Evolutionary conservation across 2,797 vertebrate species (phyloP).

Genomic region (Hylomyscus alleni): DNA sequence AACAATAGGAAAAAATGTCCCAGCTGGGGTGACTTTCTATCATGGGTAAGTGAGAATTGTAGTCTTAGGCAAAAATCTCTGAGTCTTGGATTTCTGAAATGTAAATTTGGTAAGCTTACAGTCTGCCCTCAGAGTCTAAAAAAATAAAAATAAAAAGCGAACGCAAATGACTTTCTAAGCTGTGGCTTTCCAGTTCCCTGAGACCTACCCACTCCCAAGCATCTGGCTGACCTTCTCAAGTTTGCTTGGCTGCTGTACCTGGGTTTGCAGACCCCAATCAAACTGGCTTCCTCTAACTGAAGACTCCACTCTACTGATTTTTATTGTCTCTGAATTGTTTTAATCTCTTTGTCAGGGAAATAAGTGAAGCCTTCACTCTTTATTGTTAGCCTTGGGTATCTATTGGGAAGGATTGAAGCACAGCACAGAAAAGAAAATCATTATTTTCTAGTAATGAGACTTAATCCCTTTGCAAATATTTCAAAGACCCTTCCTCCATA

Average conservation of each 20-base stretch:
- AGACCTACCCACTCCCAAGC: background rate
- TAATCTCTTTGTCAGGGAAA: constrained; percentile 44
- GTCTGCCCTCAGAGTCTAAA: background rate
- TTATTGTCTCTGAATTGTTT: constrained; percentile 16
- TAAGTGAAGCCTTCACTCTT: constrained; percentile 43
- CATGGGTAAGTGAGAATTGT: background rate
- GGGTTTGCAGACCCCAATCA: background rate
- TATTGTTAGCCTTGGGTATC: constrained; percentile 17
- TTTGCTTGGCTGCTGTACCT: background rate
- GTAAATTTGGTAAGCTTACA: background rate
- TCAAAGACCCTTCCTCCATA: constrained; percentile 27
- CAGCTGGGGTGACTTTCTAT: background rate
- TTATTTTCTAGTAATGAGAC: constrained; percentile 29
- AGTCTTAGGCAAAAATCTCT: constrained; percentile 1
- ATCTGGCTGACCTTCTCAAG: background rate
- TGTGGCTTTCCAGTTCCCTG: background rate
- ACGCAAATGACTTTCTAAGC: background rate
- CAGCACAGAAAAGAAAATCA: constrained; percentile 15
- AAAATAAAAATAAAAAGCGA: background rate
- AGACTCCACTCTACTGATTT: background rate
- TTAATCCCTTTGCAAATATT: constrained; percentile 61
- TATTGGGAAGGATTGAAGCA: constrained; percentile 38
- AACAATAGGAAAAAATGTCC: background rate
- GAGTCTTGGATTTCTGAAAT: constrained; percentile 38
- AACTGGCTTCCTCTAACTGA: background rate